Conservation (phyloP, 92 coral and sea anemone species). For the Porites divaricata region DNA sequence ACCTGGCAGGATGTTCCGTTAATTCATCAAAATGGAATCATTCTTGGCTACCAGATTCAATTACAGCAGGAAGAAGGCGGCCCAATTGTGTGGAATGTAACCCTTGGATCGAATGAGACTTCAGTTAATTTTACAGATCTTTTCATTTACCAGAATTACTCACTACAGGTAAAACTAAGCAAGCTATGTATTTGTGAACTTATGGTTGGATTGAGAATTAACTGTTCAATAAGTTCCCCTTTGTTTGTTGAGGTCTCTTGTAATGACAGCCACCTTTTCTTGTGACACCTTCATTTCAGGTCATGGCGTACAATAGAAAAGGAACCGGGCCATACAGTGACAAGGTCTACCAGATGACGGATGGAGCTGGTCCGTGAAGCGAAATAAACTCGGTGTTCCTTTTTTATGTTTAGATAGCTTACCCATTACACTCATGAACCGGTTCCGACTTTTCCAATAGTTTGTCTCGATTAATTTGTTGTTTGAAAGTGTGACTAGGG, state of each 20-base stretch:
- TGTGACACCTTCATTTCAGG: slow-evolving; percentile 4
- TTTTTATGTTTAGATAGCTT: too few species aligned
- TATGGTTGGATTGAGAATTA: background rate
- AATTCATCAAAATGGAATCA: slow-evolving; percentile 53
- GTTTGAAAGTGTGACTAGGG: too few species aligned
- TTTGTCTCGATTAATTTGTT: too few species aligned
- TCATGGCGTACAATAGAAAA: slow-evolving; percentile 46
- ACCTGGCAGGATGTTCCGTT: slow-evolving; percentile 51
- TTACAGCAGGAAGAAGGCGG: slow-evolving; percentile 37
- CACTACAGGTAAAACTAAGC: slow-evolving; percentile 26
- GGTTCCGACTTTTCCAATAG: too few species aligned
- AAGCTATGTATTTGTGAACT: background rate
- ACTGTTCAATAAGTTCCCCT: too few species aligned
- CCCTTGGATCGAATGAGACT: background rate
- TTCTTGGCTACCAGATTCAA: slow-evolving; percentile 51
- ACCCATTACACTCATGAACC: too few species aligned
- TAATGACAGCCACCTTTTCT: background rate
- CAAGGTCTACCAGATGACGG: slow-evolving; percentile 42
- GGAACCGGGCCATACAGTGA: slow-evolving; percentile 46
- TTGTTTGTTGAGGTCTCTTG: background rate
- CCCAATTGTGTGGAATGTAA: slow-evolving; percentile 20
- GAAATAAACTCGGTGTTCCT: background rate
- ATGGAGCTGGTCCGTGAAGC: slow-evolving; percentile 61
- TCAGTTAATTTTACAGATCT: slow-evolving; percentile 15
- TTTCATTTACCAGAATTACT: slow-evolving; percentile 43